Base-by-base conservation (phyloP, 2,113 vertebrate genomes). In the Alosa alosa region DNA sequence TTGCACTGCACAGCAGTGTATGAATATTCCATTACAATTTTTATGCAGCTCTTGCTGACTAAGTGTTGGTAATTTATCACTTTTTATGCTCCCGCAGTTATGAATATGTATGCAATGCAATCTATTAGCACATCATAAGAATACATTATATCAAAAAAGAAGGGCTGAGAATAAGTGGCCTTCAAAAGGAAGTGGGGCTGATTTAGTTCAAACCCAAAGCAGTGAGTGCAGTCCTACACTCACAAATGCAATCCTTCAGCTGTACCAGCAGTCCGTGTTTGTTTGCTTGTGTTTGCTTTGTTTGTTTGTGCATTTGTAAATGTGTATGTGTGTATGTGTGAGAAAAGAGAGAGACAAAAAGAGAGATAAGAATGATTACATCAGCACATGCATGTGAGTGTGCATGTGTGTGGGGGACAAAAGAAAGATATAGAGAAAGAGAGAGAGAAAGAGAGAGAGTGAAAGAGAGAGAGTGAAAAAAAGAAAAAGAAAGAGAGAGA, bases 91-190 rank as follows among this genome's bases (percentile, higher is more conserved):
- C 87, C 86, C 41, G 1, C 86, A 82, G 88, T 88, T 86, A 92
- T 93, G 91, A 94, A 92, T 92, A 93, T 92, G 89, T 88, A 94
- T 91, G 83, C 31, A 18, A 46, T 84, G 85, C 75, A 86, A 90
- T 90, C 93, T 90, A 93, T 93, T 92, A 93, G 90, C 89, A 93
- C 89, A 90, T 90, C 86, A 88, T 90, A 82, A 46, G 89, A 92
- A 92, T 91, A 86, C 82, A 91, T 92, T 91, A 91, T 85, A 87
- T 83, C 60, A 92, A 90, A 93, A 89, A 83, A 89, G 88, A 83
- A 84, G 84, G 55, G 68, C 85, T 75, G 81, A 84, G 83, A 84
- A 85, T 81, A 87, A 75, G 84, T 72, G 81, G 60, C 85, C 87
- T 84, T 86, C 46, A n/a, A 75, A 36, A 49, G 83, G 85, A 89